Evolutionary conservation across 2,113 vertebrate species (phyloP), one percentile per base, ranked within the genome.

Genomic region (Cariama cristata): DNA sequence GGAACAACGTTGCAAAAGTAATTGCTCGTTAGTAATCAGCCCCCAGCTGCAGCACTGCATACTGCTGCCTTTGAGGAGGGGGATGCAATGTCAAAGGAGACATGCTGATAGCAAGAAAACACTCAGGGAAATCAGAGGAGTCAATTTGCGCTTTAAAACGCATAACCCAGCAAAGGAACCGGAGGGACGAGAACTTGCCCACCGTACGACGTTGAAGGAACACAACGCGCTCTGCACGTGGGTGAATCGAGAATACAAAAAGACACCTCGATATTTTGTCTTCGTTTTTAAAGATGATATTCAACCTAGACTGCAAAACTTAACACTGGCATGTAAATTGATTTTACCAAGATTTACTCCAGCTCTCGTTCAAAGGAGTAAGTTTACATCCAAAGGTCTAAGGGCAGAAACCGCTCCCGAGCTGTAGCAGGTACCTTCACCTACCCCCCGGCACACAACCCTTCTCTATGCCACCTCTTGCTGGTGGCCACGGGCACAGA

Each of bases 361-460:
- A 55, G 40, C 18, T 35, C 21, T 23, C 23, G 16, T 22, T 30
- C 60, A 35, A 20, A 75, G 11, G 13, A 21, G 17, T 30, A 18
- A 26, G 9, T 40, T 58, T 44, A 7, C 13, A 33, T 11, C 27
- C 32, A 24, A 59, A 52, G 47, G 49, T 4, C 2, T 16, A 7
- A n/a, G 16, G 28, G 75, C 10, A 50, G 26, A 35, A 73, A 44
- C 22, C 9, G 11, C 52, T 12, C 11, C 32, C 40, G 17, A 63
- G 28, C 28, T 20, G 4, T 2, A 38, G 60, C 53, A 33, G 10
- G 23, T 38, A 40, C 45, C 35, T 42, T 18, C 33, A 12, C 49
- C 55, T 9, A 2, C 40, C 7, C 56, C 20, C 35, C 44, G 0
- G 20, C 26, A 9, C 0, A 6, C 47, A 38, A 35, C 28, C 23